Percentiles rank a stretch among this genome's conserved stretches.
Conservation (phyloP, 1,140 invertebrate species). For the Drosophila ambigua region DNA sequence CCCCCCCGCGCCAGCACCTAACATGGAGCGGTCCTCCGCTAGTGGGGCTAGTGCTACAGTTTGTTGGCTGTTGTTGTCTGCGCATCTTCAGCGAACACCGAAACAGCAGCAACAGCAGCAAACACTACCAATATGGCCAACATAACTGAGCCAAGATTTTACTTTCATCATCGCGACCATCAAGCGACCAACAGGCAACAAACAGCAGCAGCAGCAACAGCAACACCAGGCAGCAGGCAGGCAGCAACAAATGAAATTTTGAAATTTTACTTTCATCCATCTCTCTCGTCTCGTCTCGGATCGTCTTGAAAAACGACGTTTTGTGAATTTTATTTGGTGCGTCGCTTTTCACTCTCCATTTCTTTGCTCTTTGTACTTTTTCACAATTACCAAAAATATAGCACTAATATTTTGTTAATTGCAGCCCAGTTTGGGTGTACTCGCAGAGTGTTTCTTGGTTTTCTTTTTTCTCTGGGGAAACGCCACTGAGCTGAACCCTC, state of each 20-base stretch:
- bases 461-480: conserved; percentile 28
- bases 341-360: conserved; percentile 50
- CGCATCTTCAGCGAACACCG: conserved; percentile 46
- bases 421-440: not conserved
- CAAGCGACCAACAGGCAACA: conserved; percentile 7
- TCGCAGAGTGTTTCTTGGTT: conserved; percentile 12
- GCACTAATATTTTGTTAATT: conserved; percentile 45
- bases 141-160: conserved; percentile 68
- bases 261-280: conserved; percentile 77
- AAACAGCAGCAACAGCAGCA: not conserved
- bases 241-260: conserved; percentile 56
- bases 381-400: conserved; percentile 43
- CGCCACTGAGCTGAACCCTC: conserved; percentile 15
- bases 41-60: too few relatives aligned
- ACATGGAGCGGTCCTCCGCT: conserved; percentile 2
- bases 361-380: conserved; percentile 46
- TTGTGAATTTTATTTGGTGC: conserved; percentile 42
- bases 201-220: conserved; percentile 22
- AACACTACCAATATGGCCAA: conserved; percentile 41
- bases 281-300: conserved; percentile 21
- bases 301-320: conserved; percentile 3
- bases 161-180: conserved; percentile 64
- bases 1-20: not conserved
- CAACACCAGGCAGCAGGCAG: conserved; percentile 16
- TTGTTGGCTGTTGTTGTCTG: conserved; percentile 51